A percentile compares a stretch with the other conserved stretches of the same genome.
Evolutionary conservation across 2,888 invertebrate genomes (phyloP).

Genomic region (Ophraella communa): DNA sequence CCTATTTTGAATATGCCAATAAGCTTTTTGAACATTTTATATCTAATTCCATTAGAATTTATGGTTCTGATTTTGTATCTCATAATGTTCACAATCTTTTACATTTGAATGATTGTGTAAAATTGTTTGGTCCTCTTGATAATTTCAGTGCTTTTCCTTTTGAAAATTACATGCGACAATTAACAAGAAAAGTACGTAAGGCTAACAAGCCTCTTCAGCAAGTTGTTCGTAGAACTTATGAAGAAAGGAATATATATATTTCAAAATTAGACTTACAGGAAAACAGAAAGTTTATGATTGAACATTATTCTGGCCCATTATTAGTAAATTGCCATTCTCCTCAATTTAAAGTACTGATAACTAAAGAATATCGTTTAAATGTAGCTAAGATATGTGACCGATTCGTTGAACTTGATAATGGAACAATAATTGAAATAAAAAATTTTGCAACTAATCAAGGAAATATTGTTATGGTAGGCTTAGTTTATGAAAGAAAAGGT

Average conservation of each 20-base stretch:
- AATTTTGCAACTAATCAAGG: neutral
- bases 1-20: neutral
- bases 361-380: too few species aligned
- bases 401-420: neutral
- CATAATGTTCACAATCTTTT: neutral
- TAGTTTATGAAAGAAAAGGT: neutral
- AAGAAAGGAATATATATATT: neutral
- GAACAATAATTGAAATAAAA: neutral
- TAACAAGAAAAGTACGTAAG: neutral
- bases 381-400: neutral
- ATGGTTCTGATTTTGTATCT: neutral
- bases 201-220: neutral
- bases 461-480: neutral
- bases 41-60: neutral
- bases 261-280: neutral
- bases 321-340: too few species aligned
- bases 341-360: too few species aligned
- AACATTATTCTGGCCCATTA: too few species aligned
- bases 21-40: neutral
- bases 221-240: neutral
- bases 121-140: too few species aligned
- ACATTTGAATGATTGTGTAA: too few species aligned
- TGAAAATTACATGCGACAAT: too few species aligned
- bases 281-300: neutral
- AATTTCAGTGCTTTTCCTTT: too few species aligned